Evolutionary conservation across 2,888 invertebrate genomes (phyloP).

Genomic region (Alloplasta piceator): DNA sequence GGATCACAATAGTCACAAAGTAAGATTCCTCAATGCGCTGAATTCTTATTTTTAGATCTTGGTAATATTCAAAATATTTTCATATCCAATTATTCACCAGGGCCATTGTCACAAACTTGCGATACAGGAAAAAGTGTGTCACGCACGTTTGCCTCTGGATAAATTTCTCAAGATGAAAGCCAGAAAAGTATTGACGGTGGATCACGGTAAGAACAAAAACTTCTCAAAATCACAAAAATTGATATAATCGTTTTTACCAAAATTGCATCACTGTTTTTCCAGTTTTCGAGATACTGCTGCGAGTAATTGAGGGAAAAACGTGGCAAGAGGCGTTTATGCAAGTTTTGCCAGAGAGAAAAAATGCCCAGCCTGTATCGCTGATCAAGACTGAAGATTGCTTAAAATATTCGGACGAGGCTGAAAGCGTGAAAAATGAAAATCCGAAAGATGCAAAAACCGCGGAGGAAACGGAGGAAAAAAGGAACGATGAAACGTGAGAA

Average conservation of each 20-base stretch:
- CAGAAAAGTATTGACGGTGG: conserved; percentile 96
- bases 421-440: conserved; percentile 13
- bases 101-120: conserved; percentile 95
- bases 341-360: conserved; percentile 91
- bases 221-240: neutral
- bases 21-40: conserved; percentile 55
- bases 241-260: neutral
- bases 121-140: conserved; percentile 89
- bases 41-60: conserved; percentile 10
- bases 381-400: conserved; percentile 32
- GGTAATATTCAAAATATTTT: conserved; percentile 1
- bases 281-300: conserved; percentile 94
- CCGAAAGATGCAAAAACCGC: conserved; percentile 36
- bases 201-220: conserved; percentile 89
- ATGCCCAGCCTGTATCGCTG: conserved; percentile 84
- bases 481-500: conserved; percentile 20
- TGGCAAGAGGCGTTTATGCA: conserved; percentile 92
- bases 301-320: conserved; percentile 89
- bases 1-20: conserved; percentile 98
- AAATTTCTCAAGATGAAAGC: conserved; percentile 96
- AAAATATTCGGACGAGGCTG: conserved; percentile 43
- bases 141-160: conserved; percentile 94
- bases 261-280: conserved; percentile 79
- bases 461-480: conserved; percentile 28
- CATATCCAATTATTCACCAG: conserved; percentile 82